These are phyloP conservation scores for Balearica regulorum DNA, from an alignment of 2,797 vertebrate genomes.

Conservation along the genomic window DNA sequence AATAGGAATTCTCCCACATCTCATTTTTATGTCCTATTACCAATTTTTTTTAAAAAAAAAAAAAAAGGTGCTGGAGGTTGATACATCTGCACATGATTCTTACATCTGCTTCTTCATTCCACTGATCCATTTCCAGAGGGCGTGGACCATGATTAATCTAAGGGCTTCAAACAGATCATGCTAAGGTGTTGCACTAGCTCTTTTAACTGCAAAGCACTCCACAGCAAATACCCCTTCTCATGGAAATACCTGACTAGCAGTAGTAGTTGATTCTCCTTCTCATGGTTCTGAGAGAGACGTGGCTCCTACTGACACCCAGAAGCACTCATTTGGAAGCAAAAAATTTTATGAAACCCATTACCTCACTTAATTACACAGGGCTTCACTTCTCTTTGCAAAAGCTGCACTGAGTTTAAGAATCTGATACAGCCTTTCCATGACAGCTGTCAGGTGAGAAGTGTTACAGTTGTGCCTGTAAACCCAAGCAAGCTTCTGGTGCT, in stretches of 20 bases:
- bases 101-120: background rate
- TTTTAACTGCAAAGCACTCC: background rate
- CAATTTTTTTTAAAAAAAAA: background rate
- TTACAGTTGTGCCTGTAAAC: background rate
- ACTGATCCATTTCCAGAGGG: background rate
- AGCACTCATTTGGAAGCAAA: background rate
- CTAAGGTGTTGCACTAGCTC: background rate
- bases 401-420: background rate
- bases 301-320: background rate
- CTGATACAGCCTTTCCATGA: background rate
- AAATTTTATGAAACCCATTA: rapidly evolving
- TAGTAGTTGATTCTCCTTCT: background rate
- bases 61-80: background rate
- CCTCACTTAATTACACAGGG: background rate
- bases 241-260: background rate
- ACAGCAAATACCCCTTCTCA: background rate
- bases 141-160: background rate
- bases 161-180: background rate
- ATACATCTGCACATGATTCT: background rate
- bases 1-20: background rate
- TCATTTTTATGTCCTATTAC: background rate
- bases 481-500: background rate
- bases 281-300: background rate
- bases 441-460: background rate
- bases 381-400: background rate